Percentiles rank a stretch among this genome's conserved stretches.
Conservation (phyloP, 1,140 invertebrate genomes). For the Drosophila virilis region DNA sequence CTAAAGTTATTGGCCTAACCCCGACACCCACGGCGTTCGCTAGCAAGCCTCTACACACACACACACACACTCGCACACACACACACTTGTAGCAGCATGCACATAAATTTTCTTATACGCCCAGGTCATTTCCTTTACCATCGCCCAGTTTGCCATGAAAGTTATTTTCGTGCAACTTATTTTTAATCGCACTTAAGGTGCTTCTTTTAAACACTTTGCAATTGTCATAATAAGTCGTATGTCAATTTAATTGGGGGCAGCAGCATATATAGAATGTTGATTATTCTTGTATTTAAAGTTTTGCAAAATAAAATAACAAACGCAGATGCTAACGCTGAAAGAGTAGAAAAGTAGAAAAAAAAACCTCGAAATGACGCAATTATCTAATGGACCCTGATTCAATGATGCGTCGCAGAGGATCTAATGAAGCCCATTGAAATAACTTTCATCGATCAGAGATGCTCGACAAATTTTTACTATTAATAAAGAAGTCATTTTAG, state of each 20-base stretch:
- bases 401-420: no score
- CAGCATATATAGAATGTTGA: conserved; percentile 9
- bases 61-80: conserved; percentile 10
- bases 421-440: no score
- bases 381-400: no score
- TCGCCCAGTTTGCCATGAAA: conserved; percentile 50
- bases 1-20: conserved; percentile 50
- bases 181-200: conserved; percentile 74
- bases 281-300: conserved; percentile 3
- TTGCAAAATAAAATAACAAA: not conserved
- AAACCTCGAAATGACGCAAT: no score
- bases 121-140: conserved; percentile 73
- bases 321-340: no score
- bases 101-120: conserved; percentile 27
- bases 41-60: conserved; percentile 14
- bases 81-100: not conserved
- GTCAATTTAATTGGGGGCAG: conserved; percentile 55
- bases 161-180: conserved; percentile 33
- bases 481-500: no score
- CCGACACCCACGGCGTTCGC: conserved; percentile 30
- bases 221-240: conserved; percentile 70
- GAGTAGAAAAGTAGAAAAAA: no score
- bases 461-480: no score
- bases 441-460: no score
- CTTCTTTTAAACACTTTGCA: conserved; percentile 56